A percentile compares a stretch with the other conserved stretches of the same genome.
Conservation (phyloP, 2,797 vertebrate genomes). For the Leucoraja ocellata region DNA sequence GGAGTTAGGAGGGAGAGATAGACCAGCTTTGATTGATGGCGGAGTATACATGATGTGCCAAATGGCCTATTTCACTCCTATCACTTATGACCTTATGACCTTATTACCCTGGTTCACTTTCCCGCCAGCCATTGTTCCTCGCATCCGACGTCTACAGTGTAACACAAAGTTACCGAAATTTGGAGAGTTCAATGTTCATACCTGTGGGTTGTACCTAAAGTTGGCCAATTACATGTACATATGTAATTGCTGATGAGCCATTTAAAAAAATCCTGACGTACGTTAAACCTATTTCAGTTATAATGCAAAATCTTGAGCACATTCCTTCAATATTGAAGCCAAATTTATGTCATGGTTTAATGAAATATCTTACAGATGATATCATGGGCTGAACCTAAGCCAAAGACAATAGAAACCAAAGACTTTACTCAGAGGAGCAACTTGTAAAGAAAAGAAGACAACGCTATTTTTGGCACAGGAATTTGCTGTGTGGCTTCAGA, state of each 20-base stretch:
- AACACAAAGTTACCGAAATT: too few relatives aligned
- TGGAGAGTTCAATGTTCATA: too few relatives aligned
- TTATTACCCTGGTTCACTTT: too few relatives aligned
- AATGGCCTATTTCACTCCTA: too few relatives aligned
- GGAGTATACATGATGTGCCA: too few relatives aligned
- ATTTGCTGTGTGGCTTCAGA: not conserved
- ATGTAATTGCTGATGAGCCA: not conserved
- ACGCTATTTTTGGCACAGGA: not conserved
- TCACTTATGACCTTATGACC: too few relatives aligned
- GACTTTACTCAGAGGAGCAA: not conserved
- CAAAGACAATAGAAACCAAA: conserved; percentile 12
- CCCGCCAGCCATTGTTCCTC: too few relatives aligned
- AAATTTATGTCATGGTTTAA: not conserved
- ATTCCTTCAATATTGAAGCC: not conserved
- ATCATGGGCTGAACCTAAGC: conserved; percentile 7
- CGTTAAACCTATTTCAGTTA: not conserved
- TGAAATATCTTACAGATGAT: not conserved
- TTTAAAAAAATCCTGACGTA: not conserved
- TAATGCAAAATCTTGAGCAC: not conserved
- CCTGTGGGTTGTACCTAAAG: too few relatives aligned
- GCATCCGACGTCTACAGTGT: too few relatives aligned
- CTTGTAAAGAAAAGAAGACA: not conserved
- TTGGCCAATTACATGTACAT: too few relatives aligned
- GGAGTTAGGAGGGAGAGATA: too few relatives aligned
- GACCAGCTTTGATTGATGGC: too few relatives aligned